A percentile compares a stretch with the other conserved stretches of the same genome.
Conservation (phyloP, 2,888 invertebrate species). For the Coleophora deauratella region DNA sequence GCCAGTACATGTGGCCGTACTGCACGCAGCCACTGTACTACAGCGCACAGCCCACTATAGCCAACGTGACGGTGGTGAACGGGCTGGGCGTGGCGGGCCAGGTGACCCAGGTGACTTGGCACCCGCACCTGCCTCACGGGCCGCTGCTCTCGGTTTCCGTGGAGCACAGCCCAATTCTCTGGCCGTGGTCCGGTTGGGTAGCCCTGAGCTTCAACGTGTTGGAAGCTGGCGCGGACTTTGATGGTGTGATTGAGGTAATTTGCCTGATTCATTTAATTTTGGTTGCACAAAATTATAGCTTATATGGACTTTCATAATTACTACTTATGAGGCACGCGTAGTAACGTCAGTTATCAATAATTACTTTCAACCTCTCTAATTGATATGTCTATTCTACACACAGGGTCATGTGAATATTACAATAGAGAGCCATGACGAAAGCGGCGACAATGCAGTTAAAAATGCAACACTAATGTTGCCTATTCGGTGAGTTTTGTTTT, state of each 20-base stretch:
- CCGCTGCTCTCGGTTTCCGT: conserved; percentile 85
- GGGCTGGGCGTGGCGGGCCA: conserved; percentile 92
- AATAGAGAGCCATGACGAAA: conserved; percentile 84
- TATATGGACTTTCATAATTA: neutral
- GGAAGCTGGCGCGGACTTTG: conserved; percentile 67
- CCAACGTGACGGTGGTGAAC: conserved; percentile 95
- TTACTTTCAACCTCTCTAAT: too few relatives aligned
- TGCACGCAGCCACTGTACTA: conserved; percentile 96
- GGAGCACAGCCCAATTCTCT: conserved; percentile 85
- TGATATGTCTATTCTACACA: conserved; percentile 50
- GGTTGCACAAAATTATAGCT: too few relatives aligned
- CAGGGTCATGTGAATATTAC: conserved; percentile 89
- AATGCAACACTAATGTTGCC: conserved; percentile 68
- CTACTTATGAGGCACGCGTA: neutral
- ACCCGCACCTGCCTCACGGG: conserved; percentile 90
- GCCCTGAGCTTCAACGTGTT: conserved; percentile 78
- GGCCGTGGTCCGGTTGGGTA: conserved; percentile 99
- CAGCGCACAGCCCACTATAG: conserved; percentile 89
- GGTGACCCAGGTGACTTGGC: conserved; percentile 85
- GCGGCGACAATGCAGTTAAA: conserved; percentile 54
- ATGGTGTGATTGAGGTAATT: conserved; percentile 54
- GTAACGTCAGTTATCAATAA: too few relatives aligned
- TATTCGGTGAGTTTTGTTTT: conserved; percentile 57
- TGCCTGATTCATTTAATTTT: neutral
- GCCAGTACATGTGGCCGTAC: conserved; percentile 99